Conservation (phyloP, 2,113 vertebrate genomes). For the Eulacestoma nigropectus region DNA sequence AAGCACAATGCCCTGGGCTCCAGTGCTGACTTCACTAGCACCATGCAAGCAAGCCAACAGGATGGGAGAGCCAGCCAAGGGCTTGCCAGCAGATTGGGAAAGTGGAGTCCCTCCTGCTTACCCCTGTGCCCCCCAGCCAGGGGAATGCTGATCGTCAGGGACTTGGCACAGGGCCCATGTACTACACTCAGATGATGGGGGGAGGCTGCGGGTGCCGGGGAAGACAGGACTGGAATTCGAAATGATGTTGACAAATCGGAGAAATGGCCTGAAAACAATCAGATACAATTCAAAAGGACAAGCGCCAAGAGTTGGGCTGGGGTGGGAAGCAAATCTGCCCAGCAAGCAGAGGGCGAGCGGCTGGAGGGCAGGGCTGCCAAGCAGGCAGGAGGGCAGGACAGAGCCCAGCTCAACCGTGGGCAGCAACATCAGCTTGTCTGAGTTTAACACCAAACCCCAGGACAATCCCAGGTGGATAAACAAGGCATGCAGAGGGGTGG, state of each 20-base stretch:
- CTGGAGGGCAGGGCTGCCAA: background rate
- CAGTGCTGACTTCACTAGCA: background rate
- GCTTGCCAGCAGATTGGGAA: rapidly evolving
- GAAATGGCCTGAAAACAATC: constrained; percentile 65
- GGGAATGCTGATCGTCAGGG: background rate
- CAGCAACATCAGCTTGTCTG: background rate
- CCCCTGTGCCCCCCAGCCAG: rapidly evolving
- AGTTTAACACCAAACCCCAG: background rate
- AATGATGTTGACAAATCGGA: constrained; percentile 65
- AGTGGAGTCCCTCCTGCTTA: background rate
- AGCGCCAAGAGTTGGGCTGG: constrained; percentile 6
- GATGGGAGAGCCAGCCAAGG: background rate
- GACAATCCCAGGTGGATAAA: background rate
- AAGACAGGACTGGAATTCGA: constrained; percentile 38
- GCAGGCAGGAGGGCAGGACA: background rate
- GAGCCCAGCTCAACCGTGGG: background rate
- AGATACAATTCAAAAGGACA: constrained; percentile 60
- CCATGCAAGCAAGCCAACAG: rapidly evolving
- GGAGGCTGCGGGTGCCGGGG: background rate
- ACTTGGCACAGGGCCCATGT: background rate
- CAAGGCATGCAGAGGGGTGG: rapidly evolving
- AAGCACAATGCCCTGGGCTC: background rate
- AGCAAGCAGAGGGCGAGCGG: background rate
- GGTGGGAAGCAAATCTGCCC: background rate
- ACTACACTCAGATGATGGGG: background rate